Conservation (phyloP, 2,888 invertebrate genomes). For the Euphydryas editha region DNA sequence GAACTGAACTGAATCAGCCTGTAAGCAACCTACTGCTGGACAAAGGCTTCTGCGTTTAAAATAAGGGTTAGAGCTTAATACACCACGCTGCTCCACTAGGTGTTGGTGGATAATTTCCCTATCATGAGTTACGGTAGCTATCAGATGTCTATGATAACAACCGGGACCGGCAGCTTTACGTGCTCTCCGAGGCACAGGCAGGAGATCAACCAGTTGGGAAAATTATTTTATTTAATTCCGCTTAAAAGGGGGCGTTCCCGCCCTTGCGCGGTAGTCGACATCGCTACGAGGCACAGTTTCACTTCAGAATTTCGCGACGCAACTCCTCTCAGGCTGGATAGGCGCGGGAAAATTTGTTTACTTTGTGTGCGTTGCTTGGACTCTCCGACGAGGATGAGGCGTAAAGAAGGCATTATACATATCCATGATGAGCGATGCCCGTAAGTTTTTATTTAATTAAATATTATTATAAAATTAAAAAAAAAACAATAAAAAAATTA, state of each 20-base stretch:
- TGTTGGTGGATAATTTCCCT: no score
- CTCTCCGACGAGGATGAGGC: slow-evolving; percentile 44
- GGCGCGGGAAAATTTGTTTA: slow-evolving; percentile 23
- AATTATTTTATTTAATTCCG: neutral
- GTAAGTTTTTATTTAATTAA: slow-evolving; percentile 51
- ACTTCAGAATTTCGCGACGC: slow-evolving; percentile 48
- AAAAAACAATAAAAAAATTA: neutral
- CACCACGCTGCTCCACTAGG: no score
- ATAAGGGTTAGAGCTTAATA: no score
- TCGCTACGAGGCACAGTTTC: slow-evolving; percentile 35
- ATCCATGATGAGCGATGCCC: slow-evolving; percentile 59
- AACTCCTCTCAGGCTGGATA: slow-evolving; percentile 45
- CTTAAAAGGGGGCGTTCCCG: slow-evolving; percentile 38
- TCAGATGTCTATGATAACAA: no score
- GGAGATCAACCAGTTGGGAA: no score
- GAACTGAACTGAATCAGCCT: no score
- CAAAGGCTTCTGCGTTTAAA: no score
- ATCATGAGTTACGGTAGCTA: no score
- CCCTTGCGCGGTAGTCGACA: slow-evolving; percentile 45
- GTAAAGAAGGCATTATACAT: slow-evolving; percentile 52
- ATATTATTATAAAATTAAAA: slow-evolving; percentile 2
- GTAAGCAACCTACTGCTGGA: no score
- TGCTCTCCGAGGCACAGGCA: no score
- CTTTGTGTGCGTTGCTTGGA: neutral
- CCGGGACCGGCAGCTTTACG: no score